Evolutionary conservation across 1,140 invertebrate genomes (phyloP).

Genomic region (Diuraphis noxia): DNA sequence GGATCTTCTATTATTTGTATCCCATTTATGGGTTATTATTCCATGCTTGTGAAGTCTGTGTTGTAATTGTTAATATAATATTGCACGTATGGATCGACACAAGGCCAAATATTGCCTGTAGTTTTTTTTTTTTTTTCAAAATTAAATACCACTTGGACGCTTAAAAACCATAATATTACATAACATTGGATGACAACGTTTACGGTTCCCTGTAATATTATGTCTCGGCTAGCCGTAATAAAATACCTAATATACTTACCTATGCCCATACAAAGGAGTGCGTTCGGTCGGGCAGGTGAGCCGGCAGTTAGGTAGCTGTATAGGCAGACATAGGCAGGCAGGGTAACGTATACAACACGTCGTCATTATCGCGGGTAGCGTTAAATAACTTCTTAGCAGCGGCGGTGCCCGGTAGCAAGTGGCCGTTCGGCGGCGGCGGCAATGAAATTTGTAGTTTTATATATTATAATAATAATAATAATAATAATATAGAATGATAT

Average conservation of each 20-base stretch:
- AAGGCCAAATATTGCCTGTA: not conserved
- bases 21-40: too few relatives aligned
- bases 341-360: not conserved
- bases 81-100: not conserved
- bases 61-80: too few relatives aligned
- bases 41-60: too few relatives aligned
- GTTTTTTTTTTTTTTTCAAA: not conserved
- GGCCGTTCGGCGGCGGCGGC: not conserved
- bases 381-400: not conserved
- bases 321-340: not conserved
- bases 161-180: not conserved
- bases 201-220: not conserved
- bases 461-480: not conserved
- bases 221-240: not conserved
- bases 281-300: not conserved
- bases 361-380: not conserved
- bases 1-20: too few relatives aligned
- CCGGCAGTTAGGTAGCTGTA: not conserved
- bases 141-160: not conserved
- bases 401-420: conserved; percentile 7
- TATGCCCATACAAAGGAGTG: not conserved
- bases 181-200: not conserved
- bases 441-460: conserved; percentile 29
- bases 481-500: not conserved
- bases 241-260: conserved; percentile 7